Evolutionary conservation across 2,113 vertebrate species (phyloP), one percentile per base, ranked within the genome.

Genomic region (Sphaerodactylus townsendi): DNA sequence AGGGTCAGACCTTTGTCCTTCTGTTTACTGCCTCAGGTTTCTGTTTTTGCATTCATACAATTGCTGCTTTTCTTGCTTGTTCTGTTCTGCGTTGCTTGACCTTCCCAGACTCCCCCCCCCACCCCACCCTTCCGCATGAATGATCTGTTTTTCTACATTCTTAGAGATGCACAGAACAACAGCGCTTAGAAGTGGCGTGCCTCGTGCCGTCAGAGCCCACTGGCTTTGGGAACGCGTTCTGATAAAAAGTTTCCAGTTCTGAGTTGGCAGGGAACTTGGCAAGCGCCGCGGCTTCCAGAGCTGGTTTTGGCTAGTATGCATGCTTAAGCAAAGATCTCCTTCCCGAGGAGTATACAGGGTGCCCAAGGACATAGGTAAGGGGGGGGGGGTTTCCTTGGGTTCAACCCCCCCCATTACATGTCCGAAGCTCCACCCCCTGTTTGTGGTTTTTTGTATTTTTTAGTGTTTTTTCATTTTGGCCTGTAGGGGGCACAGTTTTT

Each of bases 71-170:
- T 85, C 21, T 41, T 71, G 2, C 0, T 79, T 84, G 53, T 83
- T 86, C 84, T 87, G 74, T 87, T 93, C 89, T 88, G 82, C 39
- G 59, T 84, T 74, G 28, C 72, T 69, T 81, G 73, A 77, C 88
- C 82, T 92, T 86, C 82, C 41, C 56, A n/a, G 28, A 3, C 25
- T 37, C 8, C 28, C 25, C 10, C 21, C 17, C 25, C 25, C 8
- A 21, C 25, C 10, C 21, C 17, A n/a, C 19, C 19, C 37, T 66
- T 91, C 82, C 39, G 74, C 90, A 68, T 35, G 85, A 84, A 44
- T 21, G 46, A 87, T 89, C 89, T 84, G 66, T 84, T 87, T 83
- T 75, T 82, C 79, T 83, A 48, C 72, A 79, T 91, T 94, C 92
- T 86, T 91, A 44, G 72, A 37, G 15, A 17, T 7, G 15, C 14